Conservation (phyloP, 2,888 invertebrate genomes). For the Diogma glabrata region DNA sequence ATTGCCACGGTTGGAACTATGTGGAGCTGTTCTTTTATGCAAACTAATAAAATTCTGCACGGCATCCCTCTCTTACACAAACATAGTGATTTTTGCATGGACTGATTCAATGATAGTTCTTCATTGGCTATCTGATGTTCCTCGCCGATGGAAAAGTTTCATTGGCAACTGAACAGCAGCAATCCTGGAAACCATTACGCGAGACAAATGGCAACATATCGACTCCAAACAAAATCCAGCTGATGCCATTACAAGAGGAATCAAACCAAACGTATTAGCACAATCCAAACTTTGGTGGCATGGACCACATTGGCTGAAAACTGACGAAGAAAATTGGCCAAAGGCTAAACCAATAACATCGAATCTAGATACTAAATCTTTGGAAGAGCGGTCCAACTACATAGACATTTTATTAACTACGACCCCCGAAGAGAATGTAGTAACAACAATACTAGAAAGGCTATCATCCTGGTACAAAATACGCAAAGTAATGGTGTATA, state of each 20-base stretch:
- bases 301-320: background rate
- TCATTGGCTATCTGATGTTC: background rate
- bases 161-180: background rate
- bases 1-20: conserved; percentile 9
- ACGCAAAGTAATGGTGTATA: background rate
- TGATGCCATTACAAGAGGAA: background rate
- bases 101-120: background rate
- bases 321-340: background rate
- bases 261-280: background rate
- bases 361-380: no score
- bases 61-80: conserved; percentile 11
- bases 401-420: no score
- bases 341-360: background rate
- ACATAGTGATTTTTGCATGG: background rate
- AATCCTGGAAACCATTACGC: background rate
- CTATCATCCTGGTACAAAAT: background rate
- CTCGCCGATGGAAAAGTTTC: background rate
- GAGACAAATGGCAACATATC: background rate
- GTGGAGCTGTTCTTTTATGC: background rate
- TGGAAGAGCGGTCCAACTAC: no score
- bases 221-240: background rate
- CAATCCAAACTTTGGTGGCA: background rate
- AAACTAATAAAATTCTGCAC: background rate
- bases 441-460: no score
- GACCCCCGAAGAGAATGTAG: no score